A percentile compares a stretch with the other conserved stretches of the same genome.
These are phyloP conservation scores for Megaptera novaeangliae DNA, from an alignment of 2,113 vertebrate genomes.

Conservation along the genomic window DNA sequence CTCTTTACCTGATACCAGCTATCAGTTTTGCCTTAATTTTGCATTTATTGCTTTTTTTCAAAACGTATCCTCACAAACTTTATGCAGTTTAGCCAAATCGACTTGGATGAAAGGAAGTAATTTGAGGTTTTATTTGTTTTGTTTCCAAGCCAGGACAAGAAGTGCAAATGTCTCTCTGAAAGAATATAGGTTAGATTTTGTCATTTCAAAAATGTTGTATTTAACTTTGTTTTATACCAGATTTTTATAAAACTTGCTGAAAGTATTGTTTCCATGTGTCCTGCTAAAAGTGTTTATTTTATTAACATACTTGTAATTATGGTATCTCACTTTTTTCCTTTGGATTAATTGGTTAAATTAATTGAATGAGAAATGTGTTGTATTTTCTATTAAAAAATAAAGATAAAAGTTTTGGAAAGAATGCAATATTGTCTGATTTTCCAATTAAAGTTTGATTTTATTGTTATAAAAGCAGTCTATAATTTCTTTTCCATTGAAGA, in stretches of 20 bases:
- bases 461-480: not conserved
- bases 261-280: not conserved
- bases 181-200: not conserved
- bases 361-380: not conserved
- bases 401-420: constrained; percentile 41
- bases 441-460: not conserved
- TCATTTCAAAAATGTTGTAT: not conserved
- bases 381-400: constrained; percentile 1
- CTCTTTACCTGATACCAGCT: not conserved
- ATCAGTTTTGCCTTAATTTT: not conserved
- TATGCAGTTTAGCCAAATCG: not conserved
- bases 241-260: not conserved
- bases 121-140: not conserved
- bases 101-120: not conserved
- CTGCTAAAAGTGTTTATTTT: not conserved
- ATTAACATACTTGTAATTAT: not conserved
- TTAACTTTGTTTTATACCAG: not conserved
- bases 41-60: not conserved
- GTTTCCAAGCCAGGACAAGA: not conserved
- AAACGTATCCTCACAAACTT: not conserved
- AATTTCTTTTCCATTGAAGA: not conserved
- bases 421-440: not conserved
- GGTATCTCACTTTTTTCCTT: not conserved
- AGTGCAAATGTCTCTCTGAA: not conserved
- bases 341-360: constrained; percentile 6